Base-by-base conservation (phyloP, 2,888 invertebrate genomes). In the Anarsia innoxiella region DNA sequence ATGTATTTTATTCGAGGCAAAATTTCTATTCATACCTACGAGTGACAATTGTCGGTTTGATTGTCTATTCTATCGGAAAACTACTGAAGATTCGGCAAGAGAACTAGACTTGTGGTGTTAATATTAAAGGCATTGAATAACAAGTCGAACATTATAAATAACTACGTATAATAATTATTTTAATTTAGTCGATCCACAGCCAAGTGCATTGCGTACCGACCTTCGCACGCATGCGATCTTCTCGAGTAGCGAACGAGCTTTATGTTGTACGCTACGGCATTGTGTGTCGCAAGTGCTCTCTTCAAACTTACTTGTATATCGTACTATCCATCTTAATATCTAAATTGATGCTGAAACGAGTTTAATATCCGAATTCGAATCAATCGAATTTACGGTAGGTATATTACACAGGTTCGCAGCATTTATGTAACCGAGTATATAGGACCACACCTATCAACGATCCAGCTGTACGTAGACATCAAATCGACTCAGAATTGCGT, bases 221-320 rank as follows among this genome's bases (percentile, higher is more conserved):
- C n/a, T n/a, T n/a, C 54, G 60, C 63, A 50, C 60, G 56, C 52
- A 58, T 56, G 59, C 62, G 51, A 49, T 45, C 36, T 33, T 4
- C 14, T 27, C 31, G n/a, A 26, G 27, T 12, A 12, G 9, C 12
- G 11, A 8, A 2, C 28, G 12, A 3, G 12, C 12, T 2, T 12
- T 12, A 8, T 5, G 3, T 25, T 11, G 25, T 26, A 8, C 19
- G 6, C 28, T 53, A 60, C 59, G 63, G 63, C 46, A 49, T 74
- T 78, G 82, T 83, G 84, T 83, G 84, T 84, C 82, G 84, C 84
- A 83, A 76, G 82, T 84, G 84, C 71, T 75, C 59, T 68, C n/a
- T 59, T 52, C 50, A 66, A 72, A 68, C 66, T 71, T 67, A 65
- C 44, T 66, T 59, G 53, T 73, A 73, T 76, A 83, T 82, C 83